Conservation (phyloP, 35 echinoderm and acorn worm genomes). For the Lytechinus pictus region DNA sequence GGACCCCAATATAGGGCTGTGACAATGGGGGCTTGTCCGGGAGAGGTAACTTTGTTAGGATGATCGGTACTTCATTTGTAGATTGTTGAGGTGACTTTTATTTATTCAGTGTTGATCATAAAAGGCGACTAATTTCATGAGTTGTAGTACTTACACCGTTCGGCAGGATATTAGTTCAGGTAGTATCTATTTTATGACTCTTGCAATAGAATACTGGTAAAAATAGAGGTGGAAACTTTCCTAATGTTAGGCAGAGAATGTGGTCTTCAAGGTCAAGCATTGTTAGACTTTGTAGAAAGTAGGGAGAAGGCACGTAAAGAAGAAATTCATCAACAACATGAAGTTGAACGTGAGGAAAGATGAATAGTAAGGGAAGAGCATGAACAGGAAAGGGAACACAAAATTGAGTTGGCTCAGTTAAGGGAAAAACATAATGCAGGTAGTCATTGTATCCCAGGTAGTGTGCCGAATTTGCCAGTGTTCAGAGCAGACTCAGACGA, state of each 20-base stretch:
- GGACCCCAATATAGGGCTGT: too few species aligned
- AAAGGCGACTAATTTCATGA: too few species aligned
- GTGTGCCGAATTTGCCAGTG: conserved; percentile 44
- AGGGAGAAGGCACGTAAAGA: conserved; percentile 8
- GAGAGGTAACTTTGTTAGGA: too few species aligned
- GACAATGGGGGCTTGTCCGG: too few species aligned
- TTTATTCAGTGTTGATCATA: too few species aligned
- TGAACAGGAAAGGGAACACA: conserved; percentile 31
- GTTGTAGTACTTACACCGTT: too few species aligned
- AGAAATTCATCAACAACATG: conserved; percentile 5
- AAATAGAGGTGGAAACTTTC: background rate
- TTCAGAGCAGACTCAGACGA: conserved; percentile 20
- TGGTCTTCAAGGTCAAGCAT: conserved; percentile 13
- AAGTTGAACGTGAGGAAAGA: conserved; percentile 43
- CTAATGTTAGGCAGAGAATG: conserved; percentile 13
- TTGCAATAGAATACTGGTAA: background rate
- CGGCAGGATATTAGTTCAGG: too few species aligned
- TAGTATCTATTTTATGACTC: too few species aligned
- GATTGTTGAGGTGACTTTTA: too few species aligned
- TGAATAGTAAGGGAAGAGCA: background rate
- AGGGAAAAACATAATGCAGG: background rate
- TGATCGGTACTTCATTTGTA: too few species aligned
- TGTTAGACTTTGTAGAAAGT: conserved; percentile 39
- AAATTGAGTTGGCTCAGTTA: background rate
- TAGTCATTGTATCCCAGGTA: background rate